Conservation (phyloP, 2,888 invertebrate genomes). For the Philonicus albiceps region DNA sequence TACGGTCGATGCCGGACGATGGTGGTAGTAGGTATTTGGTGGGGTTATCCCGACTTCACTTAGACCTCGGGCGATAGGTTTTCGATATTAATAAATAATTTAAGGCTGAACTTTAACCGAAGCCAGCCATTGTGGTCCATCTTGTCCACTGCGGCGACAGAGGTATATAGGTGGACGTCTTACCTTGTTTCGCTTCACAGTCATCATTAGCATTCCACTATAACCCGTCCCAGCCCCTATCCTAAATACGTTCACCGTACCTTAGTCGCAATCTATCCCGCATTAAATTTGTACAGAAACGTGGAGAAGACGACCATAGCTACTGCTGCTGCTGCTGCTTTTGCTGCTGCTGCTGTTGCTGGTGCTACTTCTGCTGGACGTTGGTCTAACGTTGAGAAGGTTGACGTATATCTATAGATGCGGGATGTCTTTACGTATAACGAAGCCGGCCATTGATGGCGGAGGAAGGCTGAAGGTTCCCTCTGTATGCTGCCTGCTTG, state of each 20-base stretch:
- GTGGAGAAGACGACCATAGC: slow-evolving; percentile 45
- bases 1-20: neutral
- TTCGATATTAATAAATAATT: slow-evolving; percentile 51
- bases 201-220: slow-evolving; percentile 47
- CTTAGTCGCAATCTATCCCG: slow-evolving; percentile 40
- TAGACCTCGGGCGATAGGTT: slow-evolving; percentile 46
- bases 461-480: slow-evolving; percentile 38
- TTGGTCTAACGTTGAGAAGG: slow-evolving; percentile 40
- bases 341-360: neutral
- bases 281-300: slow-evolving; percentile 45
- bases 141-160: slow-evolving; percentile 43
- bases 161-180: slow-evolving; percentile 38
- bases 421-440: slow-evolving; percentile 43
- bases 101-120: slow-evolving; percentile 46
- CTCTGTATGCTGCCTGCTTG: slow-evolving; percentile 22
- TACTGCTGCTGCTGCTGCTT: neutral
- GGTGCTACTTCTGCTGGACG: slow-evolving; percentile 15
- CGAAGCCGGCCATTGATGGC: slow-evolving; percentile 35
- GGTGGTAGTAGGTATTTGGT: neutral
- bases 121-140: slow-evolving; percentile 45
- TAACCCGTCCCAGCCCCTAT: slow-evolving; percentile 13
- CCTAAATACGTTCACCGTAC: slow-evolving; percentile 28
- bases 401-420: slow-evolving; percentile 40
- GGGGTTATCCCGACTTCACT: neutral
- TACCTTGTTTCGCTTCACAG: slow-evolving; percentile 45